Evolutionary conservation across 2,888 invertebrate species (phyloP).

Genomic region (Brachypalpus laphriformis): DNA sequence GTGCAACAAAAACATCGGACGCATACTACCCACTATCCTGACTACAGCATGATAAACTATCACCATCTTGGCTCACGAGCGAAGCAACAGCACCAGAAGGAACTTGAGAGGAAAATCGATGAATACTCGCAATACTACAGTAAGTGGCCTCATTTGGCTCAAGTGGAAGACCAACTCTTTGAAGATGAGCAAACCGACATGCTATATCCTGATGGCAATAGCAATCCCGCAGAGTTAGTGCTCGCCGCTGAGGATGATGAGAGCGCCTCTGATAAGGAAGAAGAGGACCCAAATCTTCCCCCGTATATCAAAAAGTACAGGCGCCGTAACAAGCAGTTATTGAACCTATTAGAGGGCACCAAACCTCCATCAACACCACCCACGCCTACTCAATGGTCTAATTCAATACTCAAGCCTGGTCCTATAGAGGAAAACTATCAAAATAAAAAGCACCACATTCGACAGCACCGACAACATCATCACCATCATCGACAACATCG

Average conservation of each 20-base stretch:
- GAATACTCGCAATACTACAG: conserved; percentile 80
- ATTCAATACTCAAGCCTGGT: conserved; percentile 78
- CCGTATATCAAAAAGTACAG: conserved; percentile 82
- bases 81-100: conserved; percentile 56
- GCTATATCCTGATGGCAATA: conserved; percentile 42
- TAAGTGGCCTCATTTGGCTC: conserved; percentile 82
- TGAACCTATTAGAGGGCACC: conserved; percentile 81
- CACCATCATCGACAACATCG: conserved; percentile 62
- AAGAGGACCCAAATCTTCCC: conserved; percentile 79
- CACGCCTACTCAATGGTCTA: conserved; percentile 75
- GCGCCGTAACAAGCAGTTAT: conserved; percentile 81
- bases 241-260: conserved; percentile 78
- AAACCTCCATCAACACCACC: conserved; percentile 77
- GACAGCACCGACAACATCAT: conserved; percentile 54
- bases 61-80: conserved; percentile 61
- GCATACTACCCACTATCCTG: conserved; percentile 26
- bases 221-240: conserved; percentile 41
- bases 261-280: conserved; percentile 76
- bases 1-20: conserved; percentile 2
- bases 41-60: conserved; percentile 53
- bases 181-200: conserved; percentile 60
- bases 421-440: conserved; percentile 75
- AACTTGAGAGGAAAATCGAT: conserved; percentile 76
- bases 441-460: conserved; percentile 20
- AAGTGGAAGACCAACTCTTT: conserved; percentile 80